These are phyloP conservation scores for Antechinus flavipes DNA, from an alignment of 2,113 vertebrate genomes.

Conservation along the genomic window DNA sequence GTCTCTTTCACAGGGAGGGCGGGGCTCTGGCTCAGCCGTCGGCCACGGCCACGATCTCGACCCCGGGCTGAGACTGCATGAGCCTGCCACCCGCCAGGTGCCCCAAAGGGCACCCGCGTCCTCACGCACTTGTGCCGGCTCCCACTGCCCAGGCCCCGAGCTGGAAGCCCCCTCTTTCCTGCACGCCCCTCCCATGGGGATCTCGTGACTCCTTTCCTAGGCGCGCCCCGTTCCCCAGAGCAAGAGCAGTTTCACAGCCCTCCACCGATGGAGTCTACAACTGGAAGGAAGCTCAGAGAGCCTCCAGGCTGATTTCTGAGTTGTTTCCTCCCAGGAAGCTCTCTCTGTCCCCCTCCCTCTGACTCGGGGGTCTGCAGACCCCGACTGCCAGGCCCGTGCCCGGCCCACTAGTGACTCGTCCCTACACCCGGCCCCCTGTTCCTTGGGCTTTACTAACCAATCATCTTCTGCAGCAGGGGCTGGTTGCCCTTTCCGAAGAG, in stretches of 20 bases:
- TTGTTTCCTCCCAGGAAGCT: not conserved
- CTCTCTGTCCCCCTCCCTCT: too few relatives aligned
- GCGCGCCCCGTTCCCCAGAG: not conserved
- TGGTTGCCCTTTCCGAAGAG: slow-evolving; percentile 96
- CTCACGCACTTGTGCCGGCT: slow-evolving; percentile 10
- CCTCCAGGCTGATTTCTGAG: slow-evolving; percentile 4
- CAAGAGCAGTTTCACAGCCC: not conserved
- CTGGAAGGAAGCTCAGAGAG: not conserved
- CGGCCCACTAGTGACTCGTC: not conserved
- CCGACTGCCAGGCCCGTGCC: not conserved
- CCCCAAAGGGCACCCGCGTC: not conserved
- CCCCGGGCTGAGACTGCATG: not conserved
- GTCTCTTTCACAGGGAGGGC: slow-evolving; percentile 28
- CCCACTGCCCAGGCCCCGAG: not conserved
- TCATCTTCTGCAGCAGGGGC: slow-evolving; percentile 95
- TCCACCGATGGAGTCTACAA: not conserved
- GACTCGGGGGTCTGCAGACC: too few relatives aligned
- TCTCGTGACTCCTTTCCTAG: not conserved
- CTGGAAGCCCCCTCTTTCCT: not conserved
- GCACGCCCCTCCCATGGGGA: not conserved
- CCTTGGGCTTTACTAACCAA: slow-evolving; percentile 85
- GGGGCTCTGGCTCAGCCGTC: not conserved
- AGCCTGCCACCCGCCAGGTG: not conserved
- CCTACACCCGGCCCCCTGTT: not conserved
- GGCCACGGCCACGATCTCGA: not conserved